Conservation (phyloP, 2,113 vertebrate species). For the Erinaceus europaeus region DNA sequence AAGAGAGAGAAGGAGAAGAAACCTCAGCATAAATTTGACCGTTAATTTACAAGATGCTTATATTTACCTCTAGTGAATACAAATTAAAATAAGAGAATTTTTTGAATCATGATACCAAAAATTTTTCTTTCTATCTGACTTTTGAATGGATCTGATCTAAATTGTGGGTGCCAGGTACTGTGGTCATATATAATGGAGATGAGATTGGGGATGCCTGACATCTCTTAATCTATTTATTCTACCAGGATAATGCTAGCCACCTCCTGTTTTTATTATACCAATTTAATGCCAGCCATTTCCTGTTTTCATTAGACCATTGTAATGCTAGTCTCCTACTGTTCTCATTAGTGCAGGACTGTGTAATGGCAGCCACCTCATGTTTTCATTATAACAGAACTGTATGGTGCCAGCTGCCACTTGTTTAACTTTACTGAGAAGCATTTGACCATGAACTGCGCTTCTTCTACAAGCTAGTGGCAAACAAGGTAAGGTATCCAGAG, state of each 20-base stretch:
- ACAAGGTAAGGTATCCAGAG: constrained; percentile 28
- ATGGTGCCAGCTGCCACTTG: constrained; percentile 86
- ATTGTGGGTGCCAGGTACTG: background rate
- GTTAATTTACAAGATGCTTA: constrained; percentile 21
- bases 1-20: background rate
- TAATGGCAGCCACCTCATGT: constrained; percentile 88
- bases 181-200: constrained; percentile 76
- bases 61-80: constrained; percentile 11
- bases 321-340: constrained; percentile 86
- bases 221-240: constrained; percentile 81
- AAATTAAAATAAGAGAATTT: background rate
- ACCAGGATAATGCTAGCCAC: constrained; percentile 79
- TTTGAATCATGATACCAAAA: constrained; percentile 2
- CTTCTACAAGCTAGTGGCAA: constrained; percentile 47
- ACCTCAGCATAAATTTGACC: background rate
- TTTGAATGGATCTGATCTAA: background rate
- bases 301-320: constrained; percentile 90
- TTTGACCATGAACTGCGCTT: constrained; percentile 75
- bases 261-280: constrained; percentile 88
- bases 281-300: constrained; percentile 87
- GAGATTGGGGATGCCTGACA: constrained; percentile 76
- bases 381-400: constrained; percentile 87
- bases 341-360: constrained; percentile 88
- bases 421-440: constrained; percentile 81
- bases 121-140: background rate